phyloP scores from a whole-genome alignment of 2,888 invertebrate genomes.

The Panorpa germanica region DNA sequence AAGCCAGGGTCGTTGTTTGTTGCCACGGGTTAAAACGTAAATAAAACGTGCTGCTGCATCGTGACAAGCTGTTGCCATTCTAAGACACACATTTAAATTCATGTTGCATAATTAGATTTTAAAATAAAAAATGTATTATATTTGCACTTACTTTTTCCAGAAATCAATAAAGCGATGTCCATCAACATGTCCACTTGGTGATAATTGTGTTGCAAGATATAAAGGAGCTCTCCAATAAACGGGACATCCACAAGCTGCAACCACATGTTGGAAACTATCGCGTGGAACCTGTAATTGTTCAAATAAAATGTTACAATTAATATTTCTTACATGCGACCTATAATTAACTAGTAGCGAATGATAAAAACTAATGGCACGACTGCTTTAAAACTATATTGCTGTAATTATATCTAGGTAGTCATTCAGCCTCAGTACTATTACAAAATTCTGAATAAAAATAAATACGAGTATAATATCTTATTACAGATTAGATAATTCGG shows the following conservation, averaged over 20 bases:
- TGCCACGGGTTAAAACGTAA: conserved; percentile 61
- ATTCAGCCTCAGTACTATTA: too few relatives aligned
- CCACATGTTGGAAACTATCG: conserved; percentile 44
- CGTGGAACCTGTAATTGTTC: conserved; percentile 33
- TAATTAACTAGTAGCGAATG: too few relatives aligned
- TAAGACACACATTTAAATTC: conserved; percentile 22
- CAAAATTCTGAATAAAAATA: too few relatives aligned
- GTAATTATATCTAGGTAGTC: too few relatives aligned
- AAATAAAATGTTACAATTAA: too few relatives aligned
- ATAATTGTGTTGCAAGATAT: conserved; percentile 69
- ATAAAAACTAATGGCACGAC: too few relatives aligned
- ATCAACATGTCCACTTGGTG: conserved; percentile 51
- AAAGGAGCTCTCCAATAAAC: conserved; percentile 97
- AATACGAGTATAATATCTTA: too few relatives aligned
- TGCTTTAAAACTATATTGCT: too few relatives aligned
- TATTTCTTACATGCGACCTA: too few relatives aligned
- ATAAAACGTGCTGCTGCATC: conserved; percentile 82
- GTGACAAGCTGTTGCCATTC: conserved; percentile 64
- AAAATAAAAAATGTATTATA: conserved; percentile 7
- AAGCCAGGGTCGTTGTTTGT: conserved; percentile 27
- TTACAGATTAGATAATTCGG: too few relatives aligned
- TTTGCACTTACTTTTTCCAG: conserved; percentile 80
- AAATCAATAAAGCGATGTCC: conserved; percentile 71
- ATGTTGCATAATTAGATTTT: too few relatives aligned
- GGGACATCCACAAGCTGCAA: conserved; percentile 78